Conservation (phyloP, 1,140 invertebrate genomes). For the Cotesia typhae region DNA sequence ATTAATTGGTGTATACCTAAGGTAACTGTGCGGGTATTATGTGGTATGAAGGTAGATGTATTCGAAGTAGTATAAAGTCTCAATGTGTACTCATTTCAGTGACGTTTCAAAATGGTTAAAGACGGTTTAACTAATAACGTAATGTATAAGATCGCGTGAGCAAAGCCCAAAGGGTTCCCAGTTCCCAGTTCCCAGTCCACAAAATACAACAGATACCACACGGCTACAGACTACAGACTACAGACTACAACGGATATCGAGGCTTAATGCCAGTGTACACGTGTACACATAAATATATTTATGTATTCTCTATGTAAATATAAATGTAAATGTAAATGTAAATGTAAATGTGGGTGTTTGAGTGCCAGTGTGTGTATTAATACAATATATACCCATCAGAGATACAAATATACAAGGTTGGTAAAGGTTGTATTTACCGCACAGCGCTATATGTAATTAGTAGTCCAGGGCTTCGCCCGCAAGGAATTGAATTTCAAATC, state of each 20-base stretch:
- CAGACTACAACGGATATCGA: conserved; percentile 30
- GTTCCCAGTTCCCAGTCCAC: too few relatives aligned
- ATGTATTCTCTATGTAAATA: too few relatives aligned
- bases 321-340: too few relatives aligned
- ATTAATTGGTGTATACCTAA: too few relatives aligned
- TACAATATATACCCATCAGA: conserved; percentile 26
- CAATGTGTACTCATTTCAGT: too few relatives aligned
- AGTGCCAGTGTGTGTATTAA: not conserved
- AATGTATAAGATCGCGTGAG: conserved; percentile 5
- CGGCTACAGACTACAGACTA: too few relatives aligned
- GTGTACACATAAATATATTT: not conserved
- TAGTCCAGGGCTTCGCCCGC: conserved; percentile 46
- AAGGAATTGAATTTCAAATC: conserved; percentile 62
- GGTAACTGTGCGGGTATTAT: too few relatives aligned
- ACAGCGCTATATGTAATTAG: conserved; percentile 57
- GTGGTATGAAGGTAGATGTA: too few relatives aligned
- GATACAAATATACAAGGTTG: too few relatives aligned
- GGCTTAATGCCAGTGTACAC: conserved; percentile 3
- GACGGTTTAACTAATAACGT: not conserved
- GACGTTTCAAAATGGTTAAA: conserved; percentile 12
- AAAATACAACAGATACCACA: too few relatives aligned
- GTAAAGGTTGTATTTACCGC: conserved; percentile 16
- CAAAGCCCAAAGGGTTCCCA: not conserved
- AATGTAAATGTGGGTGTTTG: too few relatives aligned
- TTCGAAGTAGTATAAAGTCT: too few relatives aligned